phyloP scores from a whole-genome alignment of 2,113 vertebrate genomes.

The Xenopus laevis region DNA sequence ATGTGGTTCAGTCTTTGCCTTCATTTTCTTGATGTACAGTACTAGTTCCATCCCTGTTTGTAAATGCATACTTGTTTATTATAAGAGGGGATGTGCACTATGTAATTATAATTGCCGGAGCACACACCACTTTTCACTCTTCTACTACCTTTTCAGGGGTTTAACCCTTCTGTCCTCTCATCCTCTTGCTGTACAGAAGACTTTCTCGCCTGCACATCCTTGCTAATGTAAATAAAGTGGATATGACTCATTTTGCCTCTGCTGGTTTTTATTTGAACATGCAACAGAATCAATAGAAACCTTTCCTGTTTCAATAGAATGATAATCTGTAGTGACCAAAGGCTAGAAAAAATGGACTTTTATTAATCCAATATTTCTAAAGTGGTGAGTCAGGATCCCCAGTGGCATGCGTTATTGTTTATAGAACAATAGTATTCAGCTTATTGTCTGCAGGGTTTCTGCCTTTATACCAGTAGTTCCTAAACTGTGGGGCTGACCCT shows the following conservation, averaged over 20 bases:
- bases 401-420: no score
- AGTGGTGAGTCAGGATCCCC: no score
- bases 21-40: not conserved
- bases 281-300: no score
- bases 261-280: not conserved
- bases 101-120: no score
- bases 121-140: not conserved
- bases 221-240: not conserved
- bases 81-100: not conserved
- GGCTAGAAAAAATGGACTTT: no score
- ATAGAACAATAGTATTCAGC: no score
- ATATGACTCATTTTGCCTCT: not conserved
- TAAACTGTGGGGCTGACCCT: no score
- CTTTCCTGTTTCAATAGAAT: no score
- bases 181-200: not conserved
- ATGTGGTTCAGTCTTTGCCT: not conserved
- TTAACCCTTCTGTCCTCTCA: not conserved
- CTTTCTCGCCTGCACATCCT: not conserved
- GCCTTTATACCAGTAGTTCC: no score
- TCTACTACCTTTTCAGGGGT: not conserved
- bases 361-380: no score
- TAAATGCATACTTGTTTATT: not conserved
- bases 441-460: no score
- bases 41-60: not conserved
- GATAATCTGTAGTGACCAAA: no score